Percentiles rank a stretch among this genome's conserved stretches.
Conservation (phyloP, 2,797 vertebrate species). For the Microctenopoma stevenorrisi region DNA sequence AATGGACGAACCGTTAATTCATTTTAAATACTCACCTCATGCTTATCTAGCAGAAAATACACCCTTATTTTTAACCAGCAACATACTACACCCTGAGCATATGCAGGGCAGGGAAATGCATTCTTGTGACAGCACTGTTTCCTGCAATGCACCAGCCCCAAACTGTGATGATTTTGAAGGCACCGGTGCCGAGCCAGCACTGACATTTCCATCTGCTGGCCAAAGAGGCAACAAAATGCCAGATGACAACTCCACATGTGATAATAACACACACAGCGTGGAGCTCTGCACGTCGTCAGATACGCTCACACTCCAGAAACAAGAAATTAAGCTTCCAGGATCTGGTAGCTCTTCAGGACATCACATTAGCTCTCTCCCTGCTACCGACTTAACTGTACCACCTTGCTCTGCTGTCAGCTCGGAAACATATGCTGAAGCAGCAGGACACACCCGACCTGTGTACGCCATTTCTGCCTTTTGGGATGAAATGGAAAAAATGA, state of each 20-base stretch:
- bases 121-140: neutral
- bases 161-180: conserved; percentile 26
- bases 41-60: neutral
- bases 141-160: conserved; percentile 2
- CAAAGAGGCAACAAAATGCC: conserved; percentile 36
- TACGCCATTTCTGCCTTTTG: conserved; percentile 85
- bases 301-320: conserved; percentile 13
- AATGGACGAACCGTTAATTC: conserved; percentile 39
- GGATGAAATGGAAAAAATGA: conserved; percentile 87
- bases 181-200: neutral
- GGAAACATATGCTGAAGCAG: conserved; percentile 54
- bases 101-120: neutral
- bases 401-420: conserved; percentile 51
- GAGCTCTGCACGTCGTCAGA: conserved; percentile 7
- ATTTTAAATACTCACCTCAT: conserved; percentile 1
- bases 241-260: conserved; percentile 34
- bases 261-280: conserved; percentile 22
- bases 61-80: conserved; percentile 11
- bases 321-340: conserved; percentile 16
- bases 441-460: conserved; percentile 63
- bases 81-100: neutral
- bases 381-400: conserved; percentile 48
- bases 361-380: conserved; percentile 8
- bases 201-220: conserved; percentile 36
- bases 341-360: conserved; percentile 30